Percentiles rank a stretch among this genome's conserved stretches.
These are phyloP conservation scores for Sericinus montela DNA, from an alignment of 2,888 invertebrate genomes.

Conservation along the genomic window DNA sequence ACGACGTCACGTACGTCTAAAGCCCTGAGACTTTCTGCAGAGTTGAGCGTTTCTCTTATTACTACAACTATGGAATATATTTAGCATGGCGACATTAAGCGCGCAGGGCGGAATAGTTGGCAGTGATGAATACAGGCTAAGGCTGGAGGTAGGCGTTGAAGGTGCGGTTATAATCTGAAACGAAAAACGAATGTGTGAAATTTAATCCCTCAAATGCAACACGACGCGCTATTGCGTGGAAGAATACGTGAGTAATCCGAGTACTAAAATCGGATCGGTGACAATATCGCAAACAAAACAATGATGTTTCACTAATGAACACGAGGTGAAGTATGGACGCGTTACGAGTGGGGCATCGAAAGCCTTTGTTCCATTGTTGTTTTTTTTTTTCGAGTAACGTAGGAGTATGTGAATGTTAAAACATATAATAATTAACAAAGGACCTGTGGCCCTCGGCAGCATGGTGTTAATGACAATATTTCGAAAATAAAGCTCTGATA, in stretches of 20 bases:
- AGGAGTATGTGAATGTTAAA: slow-evolving; percentile 42
- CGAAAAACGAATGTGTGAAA: slow-evolving; percentile 28
- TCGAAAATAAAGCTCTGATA: too few species aligned
- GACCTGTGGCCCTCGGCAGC: too few species aligned
- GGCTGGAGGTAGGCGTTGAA: slow-evolving; percentile 44
- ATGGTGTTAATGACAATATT: too few species aligned
- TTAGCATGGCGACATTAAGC: slow-evolving; percentile 73
- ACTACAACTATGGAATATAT: slow-evolving; percentile 43
- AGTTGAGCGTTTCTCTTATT: slow-evolving; percentile 44
- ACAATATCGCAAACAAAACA: slow-evolving; percentile 53
- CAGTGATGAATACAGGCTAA: slow-evolving; percentile 67
- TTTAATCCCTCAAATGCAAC: slow-evolving; percentile 25
- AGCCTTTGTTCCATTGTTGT: slow-evolving; percentile 64
- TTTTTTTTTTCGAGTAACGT: slow-evolving; percentile 30
- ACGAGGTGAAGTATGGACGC: slow-evolving; percentile 32
- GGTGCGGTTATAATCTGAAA: slow-evolving; percentile 54
- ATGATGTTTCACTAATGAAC: slow-evolving; percentile 53
- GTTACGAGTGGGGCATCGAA: slow-evolving; percentile 38
- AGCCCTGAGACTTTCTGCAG: slow-evolving; percentile 38
- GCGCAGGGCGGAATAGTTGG: slow-evolving; percentile 69
- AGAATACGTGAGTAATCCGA: slow-evolving; percentile 31
- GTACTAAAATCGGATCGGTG: slow-evolving; percentile 33
- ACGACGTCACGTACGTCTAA: slow-evolving; percentile 58
- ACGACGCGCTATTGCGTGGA: slow-evolving; percentile 11
- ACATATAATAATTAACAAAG: slow-evolving; percentile 27